Conservation (phyloP, 2,888 invertebrate genomes). For the Cremastinae sp. region DNA sequence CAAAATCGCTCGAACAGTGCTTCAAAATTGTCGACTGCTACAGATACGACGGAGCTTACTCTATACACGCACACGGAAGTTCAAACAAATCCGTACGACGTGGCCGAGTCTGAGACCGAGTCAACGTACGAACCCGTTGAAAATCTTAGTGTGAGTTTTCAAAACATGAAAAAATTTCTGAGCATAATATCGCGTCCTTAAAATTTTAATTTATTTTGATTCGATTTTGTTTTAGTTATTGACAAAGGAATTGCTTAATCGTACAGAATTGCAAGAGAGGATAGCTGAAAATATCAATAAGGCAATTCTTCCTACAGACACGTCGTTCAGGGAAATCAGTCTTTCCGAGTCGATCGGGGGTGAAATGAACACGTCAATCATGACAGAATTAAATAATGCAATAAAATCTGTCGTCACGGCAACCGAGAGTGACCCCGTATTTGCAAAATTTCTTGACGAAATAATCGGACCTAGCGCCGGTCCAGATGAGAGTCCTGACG, state of each 20-base stretch:
- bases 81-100: slow-evolving; percentile 74
- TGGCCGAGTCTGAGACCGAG: slow-evolving; percentile 70
- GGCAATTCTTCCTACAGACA: slow-evolving; percentile 74
- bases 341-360: slow-evolving; percentile 66
- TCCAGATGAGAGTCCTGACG: slow-evolving; percentile 73
- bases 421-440: slow-evolving; percentile 81
- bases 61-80: slow-evolving; percentile 73
- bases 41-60: slow-evolving; percentile 74
- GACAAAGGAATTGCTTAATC: slow-evolving; percentile 80
- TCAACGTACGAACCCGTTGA: slow-evolving; percentile 73
- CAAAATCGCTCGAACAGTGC: slow-evolving; percentile 21
- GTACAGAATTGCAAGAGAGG: slow-evolving; percentile 81
- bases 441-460: slow-evolving; percentile 81
- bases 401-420: slow-evolving; percentile 81
- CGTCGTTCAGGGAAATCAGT: slow-evolving; percentile 67
- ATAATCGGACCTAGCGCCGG: slow-evolving; percentile 75
- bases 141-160: slow-evolving; percentile 75
- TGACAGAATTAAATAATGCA: slow-evolving; percentile 79
- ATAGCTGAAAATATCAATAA: slow-evolving; percentile 82
- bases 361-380: slow-evolving; percentile 74
- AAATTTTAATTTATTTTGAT: slow-evolving; percentile 18
- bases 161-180: background rate
- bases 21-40: slow-evolving; percentile 72
- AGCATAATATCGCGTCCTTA: background rate
- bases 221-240: slow-evolving; percentile 74